Conservation (phyloP, 2,888 invertebrate species). For the Protodeltote pygarga region DNA sequence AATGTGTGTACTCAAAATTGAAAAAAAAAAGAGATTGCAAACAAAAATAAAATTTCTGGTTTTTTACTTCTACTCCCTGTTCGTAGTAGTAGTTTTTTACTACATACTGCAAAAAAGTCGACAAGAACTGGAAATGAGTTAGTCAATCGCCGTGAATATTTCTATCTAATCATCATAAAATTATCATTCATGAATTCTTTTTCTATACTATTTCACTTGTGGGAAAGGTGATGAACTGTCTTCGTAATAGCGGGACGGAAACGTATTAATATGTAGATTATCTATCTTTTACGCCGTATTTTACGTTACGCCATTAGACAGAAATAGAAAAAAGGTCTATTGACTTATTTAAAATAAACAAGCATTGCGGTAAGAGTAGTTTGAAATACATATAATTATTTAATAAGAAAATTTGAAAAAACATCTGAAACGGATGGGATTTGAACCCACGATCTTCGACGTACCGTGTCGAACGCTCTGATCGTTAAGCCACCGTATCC, state of each 20-base stretch:
- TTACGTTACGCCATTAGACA: slow-evolving; percentile 30
- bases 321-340: slow-evolving; percentile 2
- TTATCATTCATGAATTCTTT: slow-evolving; percentile 53
- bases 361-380: background rate
- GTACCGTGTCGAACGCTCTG: no score
- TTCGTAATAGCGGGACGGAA: slow-evolving; percentile 36
- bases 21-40: no score
- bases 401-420: no score
- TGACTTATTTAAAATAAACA: background rate
- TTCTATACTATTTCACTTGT: slow-evolving; percentile 42
- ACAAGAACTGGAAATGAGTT: slow-evolving; percentile 6
- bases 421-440: no score
- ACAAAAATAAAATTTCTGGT: no score
- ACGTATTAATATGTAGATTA: slow-evolving; percentile 35
- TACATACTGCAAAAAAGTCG: slow-evolving; percentile 22
- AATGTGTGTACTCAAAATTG: no score
- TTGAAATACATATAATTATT: no score
- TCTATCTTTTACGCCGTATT: slow-evolving; percentile 33
- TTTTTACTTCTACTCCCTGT: no score
- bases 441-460: no score
- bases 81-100: no score
- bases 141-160: slow-evolving; percentile 17
- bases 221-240: slow-evolving; percentile 44
- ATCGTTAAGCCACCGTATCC: no score
- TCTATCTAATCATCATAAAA: slow-evolving; percentile 33